Base-by-base conservation (phyloP, 2,113 vertebrate genomes). In the Erinaceus europaeus region DNA sequence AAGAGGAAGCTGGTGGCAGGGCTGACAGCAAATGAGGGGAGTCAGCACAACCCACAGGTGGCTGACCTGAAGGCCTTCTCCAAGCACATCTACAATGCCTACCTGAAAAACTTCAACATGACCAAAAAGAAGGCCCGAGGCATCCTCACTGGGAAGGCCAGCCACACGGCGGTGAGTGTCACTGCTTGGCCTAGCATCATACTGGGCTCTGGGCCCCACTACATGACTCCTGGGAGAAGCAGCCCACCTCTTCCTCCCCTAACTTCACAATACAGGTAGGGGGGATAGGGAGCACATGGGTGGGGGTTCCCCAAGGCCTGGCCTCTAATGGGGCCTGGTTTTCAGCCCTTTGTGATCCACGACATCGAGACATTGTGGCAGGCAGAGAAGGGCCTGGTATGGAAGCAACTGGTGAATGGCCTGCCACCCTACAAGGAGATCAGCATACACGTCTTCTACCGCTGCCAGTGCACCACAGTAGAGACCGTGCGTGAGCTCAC, bases 101-200 rank as follows among this genome's bases (percentile, higher is more conserved):
- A 99, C 97, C 97, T 98, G 97, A 99, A 98, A 95, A 99, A 98
- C 96, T 98, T 99, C 96, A 98, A 98, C 91, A 99, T 99, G 98
- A 99, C 99, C 97, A 99, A 99, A 98, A 99, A 98, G 96, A 99
- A 98, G 96, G 98, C 99, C 75, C 98, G 98, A 53, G 98, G 98
- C 95, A 99, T 99, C 96, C 97, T 99, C 96, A 98, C 97, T 0
- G 99, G 99, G 94, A 99, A 99, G 97, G 98, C 98, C 96, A 98
- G 97, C 97, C 98, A 98, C 97, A 98, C 96, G 15, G 97, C 98
- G 94, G 99, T 99, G 96, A 98, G 97, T 96, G 95, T 74, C 69
- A 34, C 85, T 32, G 34, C 48, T 17, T 2, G 7, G 61, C 14
- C 57, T 74, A 38, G 75, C 64, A 38, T 87, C 62, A n/a, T 25